Evolutionary conservation across 2,888 invertebrate species (phyloP).

Genomic region (Drosophila recens): DNA sequence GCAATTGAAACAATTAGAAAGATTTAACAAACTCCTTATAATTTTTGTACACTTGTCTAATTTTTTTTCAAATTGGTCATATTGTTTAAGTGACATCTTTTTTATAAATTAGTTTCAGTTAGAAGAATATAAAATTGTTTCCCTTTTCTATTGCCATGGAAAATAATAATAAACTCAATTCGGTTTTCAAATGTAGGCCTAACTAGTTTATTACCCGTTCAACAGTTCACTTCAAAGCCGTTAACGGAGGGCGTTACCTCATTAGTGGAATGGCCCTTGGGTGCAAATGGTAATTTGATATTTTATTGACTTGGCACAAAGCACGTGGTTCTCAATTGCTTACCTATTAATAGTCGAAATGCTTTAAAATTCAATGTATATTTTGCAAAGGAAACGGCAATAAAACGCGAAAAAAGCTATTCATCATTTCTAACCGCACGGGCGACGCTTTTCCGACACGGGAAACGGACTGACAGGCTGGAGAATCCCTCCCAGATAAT

Average conservation of each 20-base stretch:
- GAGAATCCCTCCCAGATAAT: slow-evolving; percentile 20
- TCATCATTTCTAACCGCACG: slow-evolving; percentile 45
- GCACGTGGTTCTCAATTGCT: slow-evolving; percentile 18
- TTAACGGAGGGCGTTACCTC: slow-evolving; percentile 49
- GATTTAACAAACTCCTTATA: too few species aligned
- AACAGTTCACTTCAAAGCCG: slow-evolving; percentile 45
- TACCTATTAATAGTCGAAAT: slow-evolving; percentile 27
- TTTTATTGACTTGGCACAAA: slow-evolving; percentile 45
- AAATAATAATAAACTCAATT: neutral
- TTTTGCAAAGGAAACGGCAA: slow-evolving; percentile 24
- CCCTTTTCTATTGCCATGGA: too few species aligned
- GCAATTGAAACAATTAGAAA: too few species aligned
- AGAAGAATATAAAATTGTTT: too few species aligned
- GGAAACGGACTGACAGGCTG: slow-evolving; percentile 11
- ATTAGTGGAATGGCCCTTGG: slow-evolving; percentile 53
- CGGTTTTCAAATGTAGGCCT: slow-evolving; percentile 2
- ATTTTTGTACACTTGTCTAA: too few species aligned
- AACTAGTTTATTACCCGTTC: slow-evolving; percentile 10
- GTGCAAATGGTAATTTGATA: slow-evolving; percentile 67
- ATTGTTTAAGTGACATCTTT: too few species aligned
- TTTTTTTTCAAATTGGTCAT: too few species aligned
- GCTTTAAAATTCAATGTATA: slow-evolving; percentile 71
- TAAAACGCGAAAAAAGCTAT: slow-evolving; percentile 32
- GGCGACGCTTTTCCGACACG: slow-evolving; percentile 6
- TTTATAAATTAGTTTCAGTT: too few species aligned